A percentile compares a stretch with the other conserved stretches of the same genome.
Conservation (phyloP, 2,888 invertebrate genomes). For the Schizotus pectinicornis region DNA sequence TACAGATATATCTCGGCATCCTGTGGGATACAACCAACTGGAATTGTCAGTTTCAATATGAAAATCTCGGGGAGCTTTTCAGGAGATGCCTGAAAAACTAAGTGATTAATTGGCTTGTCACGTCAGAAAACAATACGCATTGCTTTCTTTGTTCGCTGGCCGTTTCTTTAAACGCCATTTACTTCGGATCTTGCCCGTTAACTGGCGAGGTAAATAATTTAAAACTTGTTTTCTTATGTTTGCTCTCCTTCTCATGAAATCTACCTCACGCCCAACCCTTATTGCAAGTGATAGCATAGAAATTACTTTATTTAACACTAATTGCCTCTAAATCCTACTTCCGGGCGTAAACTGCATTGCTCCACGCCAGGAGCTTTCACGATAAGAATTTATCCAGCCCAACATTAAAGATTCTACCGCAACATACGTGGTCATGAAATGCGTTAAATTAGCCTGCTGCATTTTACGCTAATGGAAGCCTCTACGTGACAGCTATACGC, state of each 20-base stretch:
- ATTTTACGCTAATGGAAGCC: too few species aligned
- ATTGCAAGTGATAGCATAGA: constrained; percentile 19
- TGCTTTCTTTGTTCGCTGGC: constrained; percentile 35
- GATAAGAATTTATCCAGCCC: constrained; percentile 1
- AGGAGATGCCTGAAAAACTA: constrained; percentile 31
- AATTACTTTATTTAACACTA: constrained; percentile 24
- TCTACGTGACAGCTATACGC: too few species aligned
- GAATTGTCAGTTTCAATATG: constrained; percentile 39
- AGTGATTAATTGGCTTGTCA: constrained; percentile 45
- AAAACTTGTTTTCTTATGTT: constrained; percentile 16
- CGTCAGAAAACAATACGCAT: constrained; percentile 41
- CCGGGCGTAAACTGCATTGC: not conserved
- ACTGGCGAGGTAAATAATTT: constrained; percentile 26
- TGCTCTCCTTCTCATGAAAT: constrained; percentile 8
- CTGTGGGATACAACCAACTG: constrained; percentile 33
- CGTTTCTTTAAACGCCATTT: constrained; percentile 37
- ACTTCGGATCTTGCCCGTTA: constrained; percentile 25
- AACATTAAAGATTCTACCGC: not conserved
- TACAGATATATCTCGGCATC: constrained; percentile 39
- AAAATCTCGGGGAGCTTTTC: constrained; percentile 34
- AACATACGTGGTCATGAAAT: too few species aligned
- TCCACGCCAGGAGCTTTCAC: not conserved
- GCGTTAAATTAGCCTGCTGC: too few species aligned
- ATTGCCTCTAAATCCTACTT: constrained; percentile 24
- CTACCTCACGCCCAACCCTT: constrained; percentile 8